Conservation (phyloP, 2,888 invertebrate genomes). For the Ischnura elegans region DNA sequence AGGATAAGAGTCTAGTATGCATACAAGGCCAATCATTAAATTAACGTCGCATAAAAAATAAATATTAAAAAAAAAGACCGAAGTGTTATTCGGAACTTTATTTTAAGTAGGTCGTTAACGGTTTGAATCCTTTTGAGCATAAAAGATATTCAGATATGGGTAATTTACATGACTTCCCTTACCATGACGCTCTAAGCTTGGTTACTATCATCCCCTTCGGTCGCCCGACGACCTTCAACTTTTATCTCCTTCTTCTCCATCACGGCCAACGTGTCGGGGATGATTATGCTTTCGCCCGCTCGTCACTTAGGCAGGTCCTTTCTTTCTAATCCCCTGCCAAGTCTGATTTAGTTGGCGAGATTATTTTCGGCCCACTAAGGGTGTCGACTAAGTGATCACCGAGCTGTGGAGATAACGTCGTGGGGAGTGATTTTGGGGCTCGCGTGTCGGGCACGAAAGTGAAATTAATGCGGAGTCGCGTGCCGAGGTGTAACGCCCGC, state of each 20-base stretch:
- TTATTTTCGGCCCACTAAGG: not conserved
- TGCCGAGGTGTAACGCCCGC: not conserved
- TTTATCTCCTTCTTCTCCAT: not conserved
- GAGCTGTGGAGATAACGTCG: not conserved
- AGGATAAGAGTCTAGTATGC: too few species aligned
- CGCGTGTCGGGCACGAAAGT: constrained; percentile 15
- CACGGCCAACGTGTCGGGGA: not conserved
- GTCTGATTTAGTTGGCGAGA: constrained; percentile 35
- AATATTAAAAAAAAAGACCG: too few species aligned
- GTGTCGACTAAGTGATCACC: not conserved
- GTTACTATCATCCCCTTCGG: not conserved
- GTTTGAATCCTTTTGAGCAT: too few species aligned
- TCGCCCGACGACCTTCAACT: not conserved
- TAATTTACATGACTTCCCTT: too few species aligned
- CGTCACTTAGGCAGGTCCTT: not conserved
- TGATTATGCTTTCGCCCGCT: not conserved
- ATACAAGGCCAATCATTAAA: too few species aligned
- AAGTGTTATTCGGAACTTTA: too few species aligned
- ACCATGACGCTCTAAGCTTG: too few species aligned
- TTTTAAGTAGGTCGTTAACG: too few species aligned
- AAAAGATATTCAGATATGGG: too few species aligned
- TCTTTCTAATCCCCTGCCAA: not conserved
- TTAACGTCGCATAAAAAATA: too few species aligned
- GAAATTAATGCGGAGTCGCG: constrained; percentile 13
- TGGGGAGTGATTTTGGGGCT: not conserved